A percentile compares a stretch with the other conserved stretches of the same genome.
These are phyloP conservation scores for Saccostrea cuccullata DNA, from an alignment of 1,140 invertebrate genomes.

Conservation along the genomic window DNA sequence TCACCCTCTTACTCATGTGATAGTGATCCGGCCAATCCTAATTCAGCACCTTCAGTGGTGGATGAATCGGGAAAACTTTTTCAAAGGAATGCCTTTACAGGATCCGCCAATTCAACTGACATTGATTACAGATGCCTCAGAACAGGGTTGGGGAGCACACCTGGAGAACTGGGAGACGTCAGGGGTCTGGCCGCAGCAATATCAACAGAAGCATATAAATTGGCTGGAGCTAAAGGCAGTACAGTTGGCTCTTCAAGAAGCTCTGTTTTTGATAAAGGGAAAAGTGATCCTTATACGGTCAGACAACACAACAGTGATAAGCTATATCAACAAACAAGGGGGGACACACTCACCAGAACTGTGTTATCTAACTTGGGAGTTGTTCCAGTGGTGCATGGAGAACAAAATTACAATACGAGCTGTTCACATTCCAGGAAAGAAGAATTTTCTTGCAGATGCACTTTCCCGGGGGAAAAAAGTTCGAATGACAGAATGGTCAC, in stretches of 20 bases:
- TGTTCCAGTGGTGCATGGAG: neutral
- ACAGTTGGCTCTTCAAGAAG: neutral
- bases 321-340: too few species aligned
- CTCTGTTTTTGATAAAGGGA: neutral
- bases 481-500: neutral
- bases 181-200: neutral
- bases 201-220: neutral
- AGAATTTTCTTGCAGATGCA: neutral
- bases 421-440: neutral
- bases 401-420: neutral
- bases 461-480: neutral
- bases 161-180: too few species aligned
- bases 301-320: neutral
- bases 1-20: neutral
- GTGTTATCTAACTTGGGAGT: neutral
- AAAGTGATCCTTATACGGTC: too few species aligned
- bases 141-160: too few species aligned
- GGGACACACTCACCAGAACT: neutral
- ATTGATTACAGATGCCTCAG: too few species aligned
- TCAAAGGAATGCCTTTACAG: neutral
- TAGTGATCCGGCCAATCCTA: neutral
- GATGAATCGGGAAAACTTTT: neutral
- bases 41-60: neutral
- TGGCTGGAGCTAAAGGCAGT: neutral
- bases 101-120: neutral